phyloP scores from a whole-genome alignment of 2,113 vertebrate genomes.

The Neomonachus schauinslandi region DNA sequence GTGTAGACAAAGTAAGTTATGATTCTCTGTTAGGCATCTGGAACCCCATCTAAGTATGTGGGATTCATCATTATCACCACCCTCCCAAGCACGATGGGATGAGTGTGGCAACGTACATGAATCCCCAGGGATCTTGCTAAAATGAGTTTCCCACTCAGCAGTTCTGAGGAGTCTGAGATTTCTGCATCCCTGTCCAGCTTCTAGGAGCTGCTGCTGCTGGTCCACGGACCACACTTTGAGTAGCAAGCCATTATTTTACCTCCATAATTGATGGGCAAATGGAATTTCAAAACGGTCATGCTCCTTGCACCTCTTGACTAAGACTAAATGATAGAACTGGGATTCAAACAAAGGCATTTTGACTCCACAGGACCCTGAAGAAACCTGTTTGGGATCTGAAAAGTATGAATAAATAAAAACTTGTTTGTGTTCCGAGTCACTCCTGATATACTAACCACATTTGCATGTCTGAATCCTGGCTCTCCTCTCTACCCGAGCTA shows the following conservation, averaged over 20 bases:
- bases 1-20: not conserved
- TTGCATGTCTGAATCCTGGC: not conserved
- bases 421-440: not conserved
- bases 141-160: not conserved
- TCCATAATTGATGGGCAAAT: not conserved
- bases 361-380: not conserved
- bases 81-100: accelerated
- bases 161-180: not conserved
- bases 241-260: not conserved
- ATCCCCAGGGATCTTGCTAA: not conserved
- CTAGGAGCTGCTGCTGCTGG: not conserved
- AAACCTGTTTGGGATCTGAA: not conserved
- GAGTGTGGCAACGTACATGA: accelerated
- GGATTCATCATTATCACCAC: not conserved
- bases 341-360: not conserved
- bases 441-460: not conserved
- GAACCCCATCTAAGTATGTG: not conserved
- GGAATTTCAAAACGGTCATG: not conserved
- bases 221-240: not conserved
- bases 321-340: not conserved
- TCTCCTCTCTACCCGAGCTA: not conserved
- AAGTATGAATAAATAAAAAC: not conserved
- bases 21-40: not conserved
- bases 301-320: not conserved
- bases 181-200: not conserved